Base-by-base conservation (phyloP, 92 coral and sea anemone genomes). In the Desmophyllum pertusum region DNA sequence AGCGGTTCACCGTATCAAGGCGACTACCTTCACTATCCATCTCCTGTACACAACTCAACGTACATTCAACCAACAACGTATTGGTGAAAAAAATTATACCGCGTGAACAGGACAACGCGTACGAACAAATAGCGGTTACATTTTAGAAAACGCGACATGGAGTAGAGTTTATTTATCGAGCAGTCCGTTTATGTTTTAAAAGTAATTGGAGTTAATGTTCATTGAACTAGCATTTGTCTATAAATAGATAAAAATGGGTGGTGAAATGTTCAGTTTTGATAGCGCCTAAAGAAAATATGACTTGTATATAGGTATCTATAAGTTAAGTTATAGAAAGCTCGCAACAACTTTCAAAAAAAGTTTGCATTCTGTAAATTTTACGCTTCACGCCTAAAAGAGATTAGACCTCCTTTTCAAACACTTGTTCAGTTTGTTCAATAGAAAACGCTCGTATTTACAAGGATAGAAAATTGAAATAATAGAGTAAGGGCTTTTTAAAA, bases 11-110 rank as follows among this genome's bases (percentile, higher is more conserved):
- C 93, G 1, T 93, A 94, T 19, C 92, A 86, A 68, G 88, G 90
- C 37, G 98, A 94, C 41, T 94, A 89, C 70, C 85, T 94, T 25
- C 98, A 89, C 45, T 94, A 92, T 66, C 92, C 95, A n/a, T 33
- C 95, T 10, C 79, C 92, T 0, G 87, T 89, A 30, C n/a, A n/a
- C n/a, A 91, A 87, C 78, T 93, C 98, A 30, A 21, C 93, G n/a
- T 94, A 89, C 84, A 72, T 94, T 40, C 98, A 92, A 35, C 88
- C 94, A 23, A 35, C 93, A 15, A 51, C 98, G 40, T 88, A 84
- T 73, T 94, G 98, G 98, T 91, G 70, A 92, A 53, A 81, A 46
- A 5, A 19, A 38, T 59, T 45, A 31, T 42, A 4, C 6, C 70
- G 53, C 38, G 27, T 50, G 6, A 30, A n/a, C 21, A 15, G n/a